phyloP scores from a whole-genome alignment of 1,140 invertebrate genomes.

The Brachionus asplanchnoidis region DNA sequence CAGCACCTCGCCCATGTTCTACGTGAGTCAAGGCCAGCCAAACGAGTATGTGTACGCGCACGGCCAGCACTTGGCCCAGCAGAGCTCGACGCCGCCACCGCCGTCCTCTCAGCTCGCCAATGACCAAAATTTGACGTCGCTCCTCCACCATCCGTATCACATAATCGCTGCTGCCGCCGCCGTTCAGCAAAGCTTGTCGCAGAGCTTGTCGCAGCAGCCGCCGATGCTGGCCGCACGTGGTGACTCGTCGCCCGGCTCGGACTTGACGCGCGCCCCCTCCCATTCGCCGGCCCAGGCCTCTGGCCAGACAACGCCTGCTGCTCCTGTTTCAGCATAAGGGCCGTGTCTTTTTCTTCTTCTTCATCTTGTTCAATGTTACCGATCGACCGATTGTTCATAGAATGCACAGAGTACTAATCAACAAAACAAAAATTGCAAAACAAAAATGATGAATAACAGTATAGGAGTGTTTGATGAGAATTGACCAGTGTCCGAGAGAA shows the following conservation, averaged over 20 bases:
- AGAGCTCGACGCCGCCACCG: neutral
- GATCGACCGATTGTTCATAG: neutral
- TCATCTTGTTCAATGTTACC: neutral
- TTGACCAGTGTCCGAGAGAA: neutral
- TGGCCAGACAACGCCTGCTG: neutral
- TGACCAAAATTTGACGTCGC: conserved; percentile 19
- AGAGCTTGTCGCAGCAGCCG: neutral
- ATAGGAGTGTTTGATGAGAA: neutral
- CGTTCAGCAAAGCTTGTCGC: conserved; percentile 16
- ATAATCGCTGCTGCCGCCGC: conserved; percentile 25
- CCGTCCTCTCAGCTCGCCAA: neutral
- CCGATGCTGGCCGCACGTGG: neutral
- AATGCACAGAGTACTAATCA: neutral
- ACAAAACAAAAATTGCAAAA: neutral
- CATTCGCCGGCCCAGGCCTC: neutral
- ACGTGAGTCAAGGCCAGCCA: neutral
- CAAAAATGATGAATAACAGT: neutral
- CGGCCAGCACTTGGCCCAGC: neutral
- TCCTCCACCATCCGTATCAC: conserved; percentile 32
- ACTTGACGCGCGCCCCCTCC: neutral
- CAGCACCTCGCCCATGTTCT: conserved; percentile 13
- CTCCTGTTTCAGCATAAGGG: neutral
- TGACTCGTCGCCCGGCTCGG: neutral
- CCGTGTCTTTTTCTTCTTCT: neutral
- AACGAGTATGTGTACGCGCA: neutral